Conservation (phyloP, 2,797 vertebrate genomes). For the Novumbra hubbsi region DNA sequence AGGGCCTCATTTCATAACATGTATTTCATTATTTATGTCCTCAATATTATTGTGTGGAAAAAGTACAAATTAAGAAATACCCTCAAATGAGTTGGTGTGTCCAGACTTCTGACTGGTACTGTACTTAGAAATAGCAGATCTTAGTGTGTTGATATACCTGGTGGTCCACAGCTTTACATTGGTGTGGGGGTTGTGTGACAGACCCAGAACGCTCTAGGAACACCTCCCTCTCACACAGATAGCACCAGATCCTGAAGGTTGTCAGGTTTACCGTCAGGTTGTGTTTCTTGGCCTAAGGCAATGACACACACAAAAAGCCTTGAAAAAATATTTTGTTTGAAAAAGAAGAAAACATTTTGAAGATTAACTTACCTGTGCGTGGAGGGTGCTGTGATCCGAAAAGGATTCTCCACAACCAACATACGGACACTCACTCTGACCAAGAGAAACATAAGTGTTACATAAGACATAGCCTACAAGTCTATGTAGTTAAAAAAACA, state of each 20-base stretch:
- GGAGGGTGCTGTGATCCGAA: conserved; percentile 95
- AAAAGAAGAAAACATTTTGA: background rate
- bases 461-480: background rate
- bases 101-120: background rate
- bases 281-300: conserved; percentile 85
- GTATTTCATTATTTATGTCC: too few species aligned
- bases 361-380: conserved; percentile 84
- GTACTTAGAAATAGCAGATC: background rate
- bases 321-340: background rate
- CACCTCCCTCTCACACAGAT: conserved; percentile 93
- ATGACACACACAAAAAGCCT: background rate
- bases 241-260: conserved; percentile 96
- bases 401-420: conserved; percentile 96
- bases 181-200: conserved; percentile 42
- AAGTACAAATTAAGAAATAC: too few species aligned
- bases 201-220: conserved; percentile 81
- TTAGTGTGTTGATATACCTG: conserved; percentile 66
- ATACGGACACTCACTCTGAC: conserved; percentile 88
- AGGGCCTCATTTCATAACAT: too few species aligned
- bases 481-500: background rate
- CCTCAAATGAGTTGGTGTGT: too few species aligned
- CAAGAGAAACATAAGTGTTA: conserved; percentile 23
- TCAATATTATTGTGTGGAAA: too few species aligned
- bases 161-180: conserved; percentile 73
- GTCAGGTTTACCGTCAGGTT: conserved; percentile 97